Evolutionary conservation across 1,140 invertebrate genomes (phyloP).

Genomic region (Ylistrum balloti): DNA sequence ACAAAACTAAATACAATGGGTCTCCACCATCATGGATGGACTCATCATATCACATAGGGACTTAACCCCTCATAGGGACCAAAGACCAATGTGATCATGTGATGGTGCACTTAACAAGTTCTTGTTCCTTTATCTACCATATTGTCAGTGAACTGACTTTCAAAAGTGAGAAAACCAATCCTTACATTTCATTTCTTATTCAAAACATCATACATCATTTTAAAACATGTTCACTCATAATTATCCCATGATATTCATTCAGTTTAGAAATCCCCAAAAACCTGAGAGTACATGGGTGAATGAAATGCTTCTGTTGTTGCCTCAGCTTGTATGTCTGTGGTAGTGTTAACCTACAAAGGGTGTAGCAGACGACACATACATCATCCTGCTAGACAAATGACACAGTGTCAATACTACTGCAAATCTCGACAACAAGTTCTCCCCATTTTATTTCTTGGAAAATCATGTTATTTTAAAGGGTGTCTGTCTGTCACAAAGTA

Average conservation of each 20-base stretch:
- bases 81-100: too few relatives aligned
- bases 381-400: not conserved
- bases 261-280: too few relatives aligned
- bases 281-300: not conserved
- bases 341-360: not conserved
- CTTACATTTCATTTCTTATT: not conserved
- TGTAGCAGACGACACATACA: not conserved
- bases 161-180: not conserved
- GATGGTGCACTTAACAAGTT: too few relatives aligned
- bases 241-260: not conserved
- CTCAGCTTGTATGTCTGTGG: not conserved
- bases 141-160: too few relatives aligned
- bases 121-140: too few relatives aligned
- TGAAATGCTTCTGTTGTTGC: not conserved
- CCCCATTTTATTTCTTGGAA: not conserved
- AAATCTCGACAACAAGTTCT: slow-evolving; percentile 11
- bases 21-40: too few relatives aligned
- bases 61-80: too few relatives aligned
- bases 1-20: too few relatives aligned
- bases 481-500: not conserved
- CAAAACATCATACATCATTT: not conserved
- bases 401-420: not conserved
- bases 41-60: too few relatives aligned
- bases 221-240: not conserved
- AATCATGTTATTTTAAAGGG: slow-evolving; percentile 16